Conservation (phyloP, 2,797 vertebrate genomes). For the Myripristis murdjan region DNA sequence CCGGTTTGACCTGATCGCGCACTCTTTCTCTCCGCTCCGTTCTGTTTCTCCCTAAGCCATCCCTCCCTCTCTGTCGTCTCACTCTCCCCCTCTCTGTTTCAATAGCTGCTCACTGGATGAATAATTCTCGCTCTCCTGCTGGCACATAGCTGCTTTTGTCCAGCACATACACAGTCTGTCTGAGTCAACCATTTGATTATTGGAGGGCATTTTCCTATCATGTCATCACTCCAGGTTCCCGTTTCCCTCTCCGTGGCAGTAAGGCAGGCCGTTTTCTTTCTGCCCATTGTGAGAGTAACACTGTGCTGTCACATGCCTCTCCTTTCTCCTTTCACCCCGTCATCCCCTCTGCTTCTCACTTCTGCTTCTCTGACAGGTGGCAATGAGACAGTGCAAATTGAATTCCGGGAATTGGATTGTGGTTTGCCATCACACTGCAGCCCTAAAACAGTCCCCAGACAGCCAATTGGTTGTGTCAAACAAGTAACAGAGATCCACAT, state of each 20-base stretch:
- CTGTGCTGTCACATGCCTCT: constrained; percentile 71
- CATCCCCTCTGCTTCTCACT: constrained; percentile 56
- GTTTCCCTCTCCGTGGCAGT: constrained; percentile 13
- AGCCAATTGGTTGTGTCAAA: constrained; percentile 44
- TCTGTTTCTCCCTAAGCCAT: constrained; percentile 37
- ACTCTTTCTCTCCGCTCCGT: constrained; percentile 23
- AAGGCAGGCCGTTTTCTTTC: constrained; percentile 55
- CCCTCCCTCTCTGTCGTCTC: constrained; percentile 27
- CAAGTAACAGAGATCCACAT: constrained; percentile 22
- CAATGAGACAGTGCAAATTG: constrained; percentile 70
- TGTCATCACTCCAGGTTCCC: neutral
- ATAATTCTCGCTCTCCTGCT: constrained; percentile 59
- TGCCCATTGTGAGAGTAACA: constrained; percentile 72
- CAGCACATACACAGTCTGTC: constrained; percentile 37
- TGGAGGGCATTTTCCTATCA: constrained; percentile 39
- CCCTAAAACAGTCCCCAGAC: constrained; percentile 28
- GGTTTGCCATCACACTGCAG: constrained; percentile 47
- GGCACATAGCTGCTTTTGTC: constrained; percentile 56
- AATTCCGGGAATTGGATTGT: constrained; percentile 62
- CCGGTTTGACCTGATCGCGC: constrained; percentile 62
- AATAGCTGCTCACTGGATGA: constrained; percentile 59
- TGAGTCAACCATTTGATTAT: constrained; percentile 29
- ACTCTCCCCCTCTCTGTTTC: constrained; percentile 45
- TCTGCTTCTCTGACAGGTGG: constrained; percentile 68
- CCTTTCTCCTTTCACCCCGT: constrained; percentile 46